phyloP scores from a whole-genome alignment of 2,888 invertebrate species.

The Calameuta filiformis region DNA sequence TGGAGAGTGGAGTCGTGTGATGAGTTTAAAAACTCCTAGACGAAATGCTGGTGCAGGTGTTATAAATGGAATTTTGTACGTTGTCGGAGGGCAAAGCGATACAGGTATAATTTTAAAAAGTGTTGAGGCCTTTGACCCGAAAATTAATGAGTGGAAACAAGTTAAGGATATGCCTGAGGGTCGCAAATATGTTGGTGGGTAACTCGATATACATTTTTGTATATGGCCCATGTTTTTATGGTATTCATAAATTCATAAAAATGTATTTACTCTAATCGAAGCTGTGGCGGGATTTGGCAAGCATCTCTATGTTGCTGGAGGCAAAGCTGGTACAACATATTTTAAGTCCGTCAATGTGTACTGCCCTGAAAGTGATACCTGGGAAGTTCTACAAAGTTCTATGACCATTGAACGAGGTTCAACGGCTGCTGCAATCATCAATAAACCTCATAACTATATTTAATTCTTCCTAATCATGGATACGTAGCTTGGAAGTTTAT shows the following conservation, averaged over 20 bases:
- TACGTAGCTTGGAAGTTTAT: too few species aligned
- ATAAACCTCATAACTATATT: constrained; percentile 70
- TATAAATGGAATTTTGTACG: constrained; percentile 88
- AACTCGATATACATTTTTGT: not conserved
- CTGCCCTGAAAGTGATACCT: constrained; percentile 86
- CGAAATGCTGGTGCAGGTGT: constrained; percentile 95
- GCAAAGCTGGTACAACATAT: constrained; percentile 95
- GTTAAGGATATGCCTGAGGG: constrained; percentile 90
- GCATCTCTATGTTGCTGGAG: constrained; percentile 91
- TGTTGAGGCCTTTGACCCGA: constrained; percentile 89
- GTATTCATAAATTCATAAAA: not conserved
- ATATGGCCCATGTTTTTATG: not conserved
- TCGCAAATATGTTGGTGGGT: constrained; percentile 87
- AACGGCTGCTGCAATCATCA: constrained; percentile 93
- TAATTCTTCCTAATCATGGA: too few species aligned
- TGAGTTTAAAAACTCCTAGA: constrained; percentile 89
- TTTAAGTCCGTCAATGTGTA: constrained; percentile 92
- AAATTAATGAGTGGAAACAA: constrained; percentile 80
- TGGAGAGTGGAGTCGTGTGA: constrained; percentile 84
- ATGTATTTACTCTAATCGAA: constrained; percentile 46
- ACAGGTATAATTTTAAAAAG: constrained; percentile 88
- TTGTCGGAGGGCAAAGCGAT: constrained; percentile 96
- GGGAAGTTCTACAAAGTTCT: constrained; percentile 85
- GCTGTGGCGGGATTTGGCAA: constrained; percentile 88
- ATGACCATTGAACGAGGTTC: constrained; percentile 96